phyloP scores from a whole-genome alignment of 2,888 invertebrate species.

The Boloria selene region DNA sequence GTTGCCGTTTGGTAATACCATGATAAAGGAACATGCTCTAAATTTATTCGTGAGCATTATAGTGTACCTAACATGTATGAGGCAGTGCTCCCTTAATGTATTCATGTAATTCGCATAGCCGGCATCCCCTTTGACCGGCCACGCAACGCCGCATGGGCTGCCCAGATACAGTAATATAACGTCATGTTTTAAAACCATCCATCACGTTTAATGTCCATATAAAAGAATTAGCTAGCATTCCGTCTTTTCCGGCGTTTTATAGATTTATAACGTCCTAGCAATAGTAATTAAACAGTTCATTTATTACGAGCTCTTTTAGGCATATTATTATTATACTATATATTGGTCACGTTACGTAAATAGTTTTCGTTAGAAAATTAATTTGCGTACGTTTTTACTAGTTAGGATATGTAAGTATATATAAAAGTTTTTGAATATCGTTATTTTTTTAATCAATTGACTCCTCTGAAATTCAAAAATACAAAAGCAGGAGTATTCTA shows the following conservation, averaged over 20 bases:
- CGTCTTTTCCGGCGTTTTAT: constrained; percentile 53
- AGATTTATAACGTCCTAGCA: constrained; percentile 45
- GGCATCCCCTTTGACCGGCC: constrained; percentile 82
- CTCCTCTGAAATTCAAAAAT: constrained; percentile 65
- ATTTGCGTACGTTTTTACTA: too few relatives aligned
- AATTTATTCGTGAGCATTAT: constrained; percentile 81
- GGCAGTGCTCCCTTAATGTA: constrained; percentile 79
- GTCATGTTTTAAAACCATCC: constrained; percentile 82
- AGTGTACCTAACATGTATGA: constrained; percentile 73
- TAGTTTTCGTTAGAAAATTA: too few relatives aligned
- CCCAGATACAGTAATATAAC: constrained; percentile 79
- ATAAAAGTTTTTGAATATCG: too few relatives aligned
- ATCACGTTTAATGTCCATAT: constrained; percentile 80
- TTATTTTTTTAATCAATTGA: constrained; percentile 58
- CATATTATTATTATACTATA: not conserved
- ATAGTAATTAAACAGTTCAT: constrained; percentile 21
- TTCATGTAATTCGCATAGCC: constrained; percentile 82
- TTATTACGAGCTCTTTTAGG: constrained; percentile 6
- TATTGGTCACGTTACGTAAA: not conserved
- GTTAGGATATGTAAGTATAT: too few relatives aligned
- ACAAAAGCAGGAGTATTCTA: constrained; percentile 65
- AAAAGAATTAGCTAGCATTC: constrained; percentile 71
- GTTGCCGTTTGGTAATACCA: constrained; percentile 63
- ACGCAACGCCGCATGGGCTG: constrained; percentile 78
- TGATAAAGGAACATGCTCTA: constrained; percentile 76